These are phyloP conservation scores for Elgaria multicarinata DNA, from an alignment of 2,113 vertebrate species.

Conservation along the genomic window DNA sequence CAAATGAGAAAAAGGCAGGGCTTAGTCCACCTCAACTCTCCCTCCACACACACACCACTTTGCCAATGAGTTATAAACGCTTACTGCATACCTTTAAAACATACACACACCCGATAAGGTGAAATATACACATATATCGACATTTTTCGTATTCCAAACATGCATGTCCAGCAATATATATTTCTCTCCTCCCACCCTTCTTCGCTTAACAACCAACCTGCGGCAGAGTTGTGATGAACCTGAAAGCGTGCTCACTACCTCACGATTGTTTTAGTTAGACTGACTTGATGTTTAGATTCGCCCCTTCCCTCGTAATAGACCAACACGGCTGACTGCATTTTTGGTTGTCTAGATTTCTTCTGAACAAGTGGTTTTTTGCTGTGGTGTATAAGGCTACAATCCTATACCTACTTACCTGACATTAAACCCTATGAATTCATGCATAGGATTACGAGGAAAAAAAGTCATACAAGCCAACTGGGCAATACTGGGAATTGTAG, in stretches of 20 bases:
- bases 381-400: neutral
- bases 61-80: neutral
- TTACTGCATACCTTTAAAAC: neutral
- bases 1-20: neutral
- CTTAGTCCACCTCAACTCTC: neutral
- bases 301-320: neutral
- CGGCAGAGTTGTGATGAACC: neutral
- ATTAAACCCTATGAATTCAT: too few species aligned
- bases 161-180: neutral
- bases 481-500: too few species aligned
- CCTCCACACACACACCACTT: neutral
- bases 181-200: neutral
- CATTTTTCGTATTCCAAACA: neutral
- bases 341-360: neutral
- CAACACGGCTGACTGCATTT: neutral
- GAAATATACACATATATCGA: neutral
- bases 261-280: neutral
- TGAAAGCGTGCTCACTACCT: neutral
- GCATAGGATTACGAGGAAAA: too few species aligned
- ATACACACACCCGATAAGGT: too few species aligned
- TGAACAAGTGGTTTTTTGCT: neutral
- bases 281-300: neutral
- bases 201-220: neutral
- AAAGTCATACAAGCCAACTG: too few species aligned
- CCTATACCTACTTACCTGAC: too few species aligned